Evolutionary conservation across 2,888 invertebrate genomes (phyloP), one percentile per base, ranked within the genome.

Genomic region (Automeris io): DNA sequence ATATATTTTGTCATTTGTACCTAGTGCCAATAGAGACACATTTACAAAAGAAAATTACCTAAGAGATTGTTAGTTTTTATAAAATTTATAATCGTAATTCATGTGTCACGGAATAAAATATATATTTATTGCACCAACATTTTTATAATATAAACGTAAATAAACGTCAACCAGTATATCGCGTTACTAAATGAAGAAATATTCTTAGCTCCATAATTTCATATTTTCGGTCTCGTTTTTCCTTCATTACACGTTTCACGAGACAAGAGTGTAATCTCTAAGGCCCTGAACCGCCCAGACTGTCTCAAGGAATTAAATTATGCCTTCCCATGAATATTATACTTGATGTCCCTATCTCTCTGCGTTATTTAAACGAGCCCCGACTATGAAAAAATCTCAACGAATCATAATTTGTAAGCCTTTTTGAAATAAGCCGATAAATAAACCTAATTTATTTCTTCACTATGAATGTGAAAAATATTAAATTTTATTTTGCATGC

Each of bases 311-410:
- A 82, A 83, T 83, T 74, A 82, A 85, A 81, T 83, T 80, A 85
- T 81, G 72, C 51, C 62, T 79, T 83, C 77, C 70, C 78, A 85
- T 85, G 85, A 85, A 85, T 85, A 83, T 85, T 83, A 82, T 74
- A 85, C 69, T 61, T 57, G 69, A 63, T 67, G 70, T 71, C 66
- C 65, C 74, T 68, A 75, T 78, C 68, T 74, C 75, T 78, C 71
- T 68, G 57, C 63, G 62, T 76, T 73, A 71, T 51, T 62, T 55
- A 61, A 60, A 54, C 57, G 55, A 61, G 59, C 54, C 50, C 49
- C 50, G 55, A 51, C 61, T 61, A 58, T 59, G 57, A 67, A 69
- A 67, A 65, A 65, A 60, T 59, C 57, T 51, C 61, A 54, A 68
- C 72, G 57, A 70, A 75, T 73, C 61, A 59, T 64, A 59, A 69